phyloP scores from a whole-genome alignment of 2,113 vertebrate species.

The Hyperoodon ampullatus region DNA sequence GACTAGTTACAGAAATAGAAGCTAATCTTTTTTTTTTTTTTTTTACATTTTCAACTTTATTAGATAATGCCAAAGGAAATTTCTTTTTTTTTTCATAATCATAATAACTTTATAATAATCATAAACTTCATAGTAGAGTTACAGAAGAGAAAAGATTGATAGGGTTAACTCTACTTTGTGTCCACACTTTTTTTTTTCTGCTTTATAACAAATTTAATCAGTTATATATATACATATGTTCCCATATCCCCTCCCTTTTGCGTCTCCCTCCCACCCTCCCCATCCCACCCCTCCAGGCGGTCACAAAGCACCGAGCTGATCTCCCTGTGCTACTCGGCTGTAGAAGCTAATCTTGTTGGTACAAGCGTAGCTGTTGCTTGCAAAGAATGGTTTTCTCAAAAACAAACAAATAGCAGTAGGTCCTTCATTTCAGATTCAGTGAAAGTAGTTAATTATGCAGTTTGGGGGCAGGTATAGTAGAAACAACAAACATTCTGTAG shows the following conservation, averaged over 20 bases:
- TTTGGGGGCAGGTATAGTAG: not conserved
- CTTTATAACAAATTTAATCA: too few relatives aligned
- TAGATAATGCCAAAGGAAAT: too few relatives aligned
- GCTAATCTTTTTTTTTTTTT: too few relatives aligned
- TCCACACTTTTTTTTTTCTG: not conserved
- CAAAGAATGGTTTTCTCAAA: conserved; percentile 37
- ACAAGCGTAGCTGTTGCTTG: conserved; percentile 21
- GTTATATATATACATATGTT: too few relatives aligned
- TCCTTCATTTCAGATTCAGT: conserved; percentile 50
- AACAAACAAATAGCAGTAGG: conserved; percentile 11
- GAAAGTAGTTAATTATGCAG: conserved; percentile 34
- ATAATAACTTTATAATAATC: not conserved
- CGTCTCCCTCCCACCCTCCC: too few relatives aligned
- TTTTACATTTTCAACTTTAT: too few relatives aligned
- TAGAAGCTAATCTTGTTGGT: not conserved
- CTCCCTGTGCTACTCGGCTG: too few relatives aligned
- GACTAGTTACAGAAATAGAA: conserved; percentile 43
- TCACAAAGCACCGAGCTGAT: too few relatives aligned
- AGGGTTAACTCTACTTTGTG: not conserved
- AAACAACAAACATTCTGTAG: conserved; percentile 8
- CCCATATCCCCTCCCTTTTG: too few relatives aligned
- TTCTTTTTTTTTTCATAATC: not conserved
- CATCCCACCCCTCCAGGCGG: too few relatives aligned
- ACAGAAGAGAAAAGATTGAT: not conserved
- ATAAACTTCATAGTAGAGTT: not conserved